phyloP scores from a whole-genome alignment of 1,140 invertebrate genomes.

The Bombyx mandarina region DNA sequence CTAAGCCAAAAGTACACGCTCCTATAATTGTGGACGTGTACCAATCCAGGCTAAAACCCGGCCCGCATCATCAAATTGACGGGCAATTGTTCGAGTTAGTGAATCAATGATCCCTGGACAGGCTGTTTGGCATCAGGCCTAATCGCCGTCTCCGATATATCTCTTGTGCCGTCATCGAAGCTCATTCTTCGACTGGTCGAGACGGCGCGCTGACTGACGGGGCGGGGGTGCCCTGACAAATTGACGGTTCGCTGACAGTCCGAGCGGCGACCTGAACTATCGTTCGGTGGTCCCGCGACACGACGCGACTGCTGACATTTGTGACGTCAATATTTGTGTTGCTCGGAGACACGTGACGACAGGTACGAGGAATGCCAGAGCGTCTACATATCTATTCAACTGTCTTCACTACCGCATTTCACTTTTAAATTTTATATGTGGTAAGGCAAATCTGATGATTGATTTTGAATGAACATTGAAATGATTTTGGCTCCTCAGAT shows the following conservation, averaged over 20 bases:
- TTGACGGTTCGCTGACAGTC: slow-evolving; percentile 42
- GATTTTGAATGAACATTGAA: too few species aligned
- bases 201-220: slow-evolving; percentile 48
- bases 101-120: slow-evolving; percentile 32
- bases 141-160: slow-evolving; percentile 55
- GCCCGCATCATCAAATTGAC: slow-evolving; percentile 10
- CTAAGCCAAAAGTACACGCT: too few species aligned
- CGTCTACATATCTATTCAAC: too few species aligned
- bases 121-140: slow-evolving; percentile 57
- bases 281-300: slow-evolving; percentile 24
- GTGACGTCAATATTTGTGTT: background rate
- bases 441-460: too few species aligned
- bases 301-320: background rate
- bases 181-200: slow-evolving; percentile 54
- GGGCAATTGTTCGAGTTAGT: slow-evolving; percentile 43
- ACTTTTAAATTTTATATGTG: too few species aligned
- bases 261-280: slow-evolving; percentile 31
- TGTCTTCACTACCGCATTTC: too few species aligned
- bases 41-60: slow-evolving; percentile 7
- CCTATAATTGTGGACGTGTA: too few species aligned
- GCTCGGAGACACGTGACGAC: too few species aligned
- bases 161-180: slow-evolving; percentile 49
- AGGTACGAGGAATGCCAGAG: too few species aligned
- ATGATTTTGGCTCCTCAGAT: too few species aligned
- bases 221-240: slow-evolving; percentile 55